Evolutionary conservation across 53 echinoderm and acorn worm species (phyloP).

Genomic region (Echinometra lucunter): DNA sequence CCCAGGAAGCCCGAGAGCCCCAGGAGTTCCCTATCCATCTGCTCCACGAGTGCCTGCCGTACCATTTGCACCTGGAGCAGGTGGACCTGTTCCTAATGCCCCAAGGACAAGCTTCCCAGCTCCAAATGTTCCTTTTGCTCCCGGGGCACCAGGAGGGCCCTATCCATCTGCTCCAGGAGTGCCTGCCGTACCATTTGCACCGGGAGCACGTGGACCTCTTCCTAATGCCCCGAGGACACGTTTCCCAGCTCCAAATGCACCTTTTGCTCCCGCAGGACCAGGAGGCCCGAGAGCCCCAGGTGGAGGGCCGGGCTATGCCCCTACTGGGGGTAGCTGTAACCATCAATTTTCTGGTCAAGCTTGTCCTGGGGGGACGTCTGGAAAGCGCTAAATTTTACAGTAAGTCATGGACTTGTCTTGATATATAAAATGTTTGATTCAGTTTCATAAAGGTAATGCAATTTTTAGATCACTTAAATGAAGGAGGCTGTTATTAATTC

Average conservation of each 20-base stretch:
- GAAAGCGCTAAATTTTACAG: not conserved
- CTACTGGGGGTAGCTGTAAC: constrained; percentile 5
- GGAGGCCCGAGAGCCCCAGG: not conserved
- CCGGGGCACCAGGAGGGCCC: no score
- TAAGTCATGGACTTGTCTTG: no score
- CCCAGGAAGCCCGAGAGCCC: not conserved
- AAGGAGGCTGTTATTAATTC: no score
- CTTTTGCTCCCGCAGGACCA: not conserved
- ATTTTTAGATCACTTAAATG: no score
- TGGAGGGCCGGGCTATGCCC: not conserved
- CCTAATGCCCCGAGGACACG: not conserved
- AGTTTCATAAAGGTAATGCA: no score
- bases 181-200: not conserved
- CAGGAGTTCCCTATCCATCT: not conserved
- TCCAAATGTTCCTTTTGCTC: not conserved
- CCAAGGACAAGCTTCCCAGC: not conserved
- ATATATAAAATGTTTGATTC: no score
- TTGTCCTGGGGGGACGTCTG: not conserved
- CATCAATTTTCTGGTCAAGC: not conserved
- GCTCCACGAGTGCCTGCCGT: constrained; percentile 15
- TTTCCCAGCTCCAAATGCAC: not conserved
- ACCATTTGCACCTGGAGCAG: not conserved
- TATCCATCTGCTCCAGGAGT: not conserved
- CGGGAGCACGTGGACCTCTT: not conserved
- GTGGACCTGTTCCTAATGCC: not conserved